These are phyloP conservation scores for Mesaphorura yosii DNA, from an alignment of 1,140 invertebrate genomes.

Conservation along the genomic window DNA sequence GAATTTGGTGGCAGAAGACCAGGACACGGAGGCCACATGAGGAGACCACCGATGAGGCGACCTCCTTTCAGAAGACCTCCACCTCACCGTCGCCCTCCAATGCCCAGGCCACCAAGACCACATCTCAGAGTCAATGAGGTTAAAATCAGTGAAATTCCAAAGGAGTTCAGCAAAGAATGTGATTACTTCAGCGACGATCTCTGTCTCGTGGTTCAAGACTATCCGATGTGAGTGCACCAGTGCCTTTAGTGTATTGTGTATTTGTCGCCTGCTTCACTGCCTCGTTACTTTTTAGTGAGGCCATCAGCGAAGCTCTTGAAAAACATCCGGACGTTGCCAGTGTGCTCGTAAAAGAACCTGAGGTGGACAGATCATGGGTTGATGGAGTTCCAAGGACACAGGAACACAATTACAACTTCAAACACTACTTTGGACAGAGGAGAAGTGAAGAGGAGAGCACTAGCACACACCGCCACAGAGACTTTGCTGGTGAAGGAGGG, in stretches of 20 bases:
- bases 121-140: conserved; percentile 27
- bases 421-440: conserved; percentile 43
- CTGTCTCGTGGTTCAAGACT: conserved; percentile 59
- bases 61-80: conserved; percentile 4
- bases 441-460: conserved; percentile 15
- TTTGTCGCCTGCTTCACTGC: no score
- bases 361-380: conserved; percentile 35
- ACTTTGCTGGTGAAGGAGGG: conserved; percentile 48
- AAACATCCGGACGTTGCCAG: conserved; percentile 55
- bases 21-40: not conserved
- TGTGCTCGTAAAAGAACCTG: conserved; percentile 44
- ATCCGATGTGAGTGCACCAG: conserved; percentile 55
- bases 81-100: not conserved
- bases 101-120: conserved; percentile 3
- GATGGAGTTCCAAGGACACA: conserved; percentile 46
- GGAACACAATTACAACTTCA: conserved; percentile 46
- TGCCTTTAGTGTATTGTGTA: conserved; percentile 3
- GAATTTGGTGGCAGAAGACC: not conserved
- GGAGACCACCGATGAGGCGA: not conserved
- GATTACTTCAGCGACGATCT: conserved; percentile 61
- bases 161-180: conserved; percentile 40
- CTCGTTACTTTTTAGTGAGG: conserved; percentile 48
- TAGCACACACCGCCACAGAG: conserved; percentile 33
- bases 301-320: conserved; percentile 60
- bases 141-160: conserved; percentile 25